A percentile compares a stretch with the other conserved stretches of the same genome.
These are phyloP conservation scores for Tragelaphus scriptus DNA, from an alignment of 2,113 vertebrate species.

Conservation along the genomic window DNA sequence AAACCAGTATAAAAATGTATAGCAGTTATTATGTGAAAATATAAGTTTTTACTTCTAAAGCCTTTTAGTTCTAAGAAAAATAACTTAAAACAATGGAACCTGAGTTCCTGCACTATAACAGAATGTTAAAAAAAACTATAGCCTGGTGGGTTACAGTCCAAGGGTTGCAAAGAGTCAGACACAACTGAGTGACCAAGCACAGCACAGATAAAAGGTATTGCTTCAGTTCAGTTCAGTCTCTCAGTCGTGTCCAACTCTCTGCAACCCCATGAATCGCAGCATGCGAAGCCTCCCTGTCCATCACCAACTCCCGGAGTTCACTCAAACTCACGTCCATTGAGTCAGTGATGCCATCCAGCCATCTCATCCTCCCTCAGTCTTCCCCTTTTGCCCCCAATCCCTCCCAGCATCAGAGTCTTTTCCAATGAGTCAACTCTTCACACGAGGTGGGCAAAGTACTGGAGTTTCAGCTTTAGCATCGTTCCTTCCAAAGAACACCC, in stretches of 20 bases:
- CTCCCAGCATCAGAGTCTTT: too few species aligned
- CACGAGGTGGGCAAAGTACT: too few species aligned
- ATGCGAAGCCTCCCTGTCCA: too few species aligned
- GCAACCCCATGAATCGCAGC: rapidly evolving
- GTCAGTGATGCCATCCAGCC: too few species aligned
- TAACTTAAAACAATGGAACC: background rate
- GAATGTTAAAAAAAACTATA: background rate
- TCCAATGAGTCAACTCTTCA: too few species aligned
- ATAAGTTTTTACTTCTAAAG: background rate
- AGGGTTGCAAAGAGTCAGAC: background rate
- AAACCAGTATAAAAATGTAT: background rate
- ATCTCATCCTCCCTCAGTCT: too few species aligned
- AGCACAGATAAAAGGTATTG: background rate
- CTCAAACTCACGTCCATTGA: rapidly evolving
- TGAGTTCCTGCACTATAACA: background rate
- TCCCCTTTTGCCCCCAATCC: too few species aligned
- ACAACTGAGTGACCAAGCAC: background rate
- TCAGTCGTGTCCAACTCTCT: rapidly evolving
- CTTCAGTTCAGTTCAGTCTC: background rate
- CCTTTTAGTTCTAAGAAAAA: background rate
- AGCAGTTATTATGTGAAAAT: background rate
- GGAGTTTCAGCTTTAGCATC: too few species aligned
- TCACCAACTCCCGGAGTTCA: too few species aligned
- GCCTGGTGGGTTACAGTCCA: background rate
- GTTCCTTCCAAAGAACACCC: too few species aligned